Evolutionary conservation across 2,113 vertebrate genomes (phyloP).

Genomic region (Dipodomys merriami): DNA sequence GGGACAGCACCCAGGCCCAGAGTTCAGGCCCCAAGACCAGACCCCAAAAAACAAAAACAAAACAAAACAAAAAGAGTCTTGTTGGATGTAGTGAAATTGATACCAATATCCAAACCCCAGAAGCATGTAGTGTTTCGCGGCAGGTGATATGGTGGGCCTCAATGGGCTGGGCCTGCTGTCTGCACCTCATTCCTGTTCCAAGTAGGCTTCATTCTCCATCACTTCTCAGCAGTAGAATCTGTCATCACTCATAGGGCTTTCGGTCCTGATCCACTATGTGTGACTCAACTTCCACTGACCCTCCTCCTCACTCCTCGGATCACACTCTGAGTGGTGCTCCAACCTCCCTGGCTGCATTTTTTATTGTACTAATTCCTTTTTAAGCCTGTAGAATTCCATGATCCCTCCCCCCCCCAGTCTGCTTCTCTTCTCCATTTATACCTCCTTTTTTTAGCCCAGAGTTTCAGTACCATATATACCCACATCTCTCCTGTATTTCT

Average conservation of each 20-base stretch:
- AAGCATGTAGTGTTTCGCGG: too few relatives aligned
- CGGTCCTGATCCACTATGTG: not conserved
- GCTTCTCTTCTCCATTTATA: not conserved
- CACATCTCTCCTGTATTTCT: not conserved
- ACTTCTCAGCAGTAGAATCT: not conserved
- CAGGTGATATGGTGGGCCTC: not conserved
- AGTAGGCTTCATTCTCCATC: fast-evolving
- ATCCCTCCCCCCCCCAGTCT: not conserved
- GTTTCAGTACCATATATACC: not conserved
- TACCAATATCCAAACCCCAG: not conserved
- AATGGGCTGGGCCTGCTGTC: not conserved
- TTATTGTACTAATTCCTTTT: not conserved
- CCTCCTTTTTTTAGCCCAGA: not conserved
- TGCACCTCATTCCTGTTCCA: not conserved
- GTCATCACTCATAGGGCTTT: not conserved
- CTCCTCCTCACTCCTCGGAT: too few relatives aligned
- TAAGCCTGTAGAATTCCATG: not conserved
- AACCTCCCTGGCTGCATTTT: not conserved
- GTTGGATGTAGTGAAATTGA: not conserved
- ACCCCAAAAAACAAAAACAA: too few relatives aligned
- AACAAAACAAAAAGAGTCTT: not conserved
- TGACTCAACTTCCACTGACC: too few relatives aligned
- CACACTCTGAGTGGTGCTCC: not conserved
- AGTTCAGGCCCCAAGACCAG: too few relatives aligned
- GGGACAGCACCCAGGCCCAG: too few relatives aligned